phyloP scores from a whole-genome alignment of 2,113 vertebrate species.

The Fulica atra region DNA sequence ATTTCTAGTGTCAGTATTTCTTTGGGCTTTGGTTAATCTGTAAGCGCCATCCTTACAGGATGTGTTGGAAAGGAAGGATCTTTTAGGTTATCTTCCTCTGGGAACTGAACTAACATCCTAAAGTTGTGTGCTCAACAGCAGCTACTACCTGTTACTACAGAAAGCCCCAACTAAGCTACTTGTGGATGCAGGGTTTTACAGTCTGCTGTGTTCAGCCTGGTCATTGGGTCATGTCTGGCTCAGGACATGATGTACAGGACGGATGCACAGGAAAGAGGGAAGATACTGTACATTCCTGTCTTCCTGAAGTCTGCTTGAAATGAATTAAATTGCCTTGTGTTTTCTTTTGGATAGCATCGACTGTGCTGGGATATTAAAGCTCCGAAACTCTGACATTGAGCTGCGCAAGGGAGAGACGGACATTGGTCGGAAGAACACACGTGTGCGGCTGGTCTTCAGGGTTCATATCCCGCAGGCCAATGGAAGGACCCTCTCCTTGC shows the following conservation, averaged over 20 bases:
- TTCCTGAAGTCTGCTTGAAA: not conserved
- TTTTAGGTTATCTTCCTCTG: not conserved
- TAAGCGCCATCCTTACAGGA: not conserved
- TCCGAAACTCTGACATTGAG: constrained; percentile 94
- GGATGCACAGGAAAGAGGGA: not conserved
- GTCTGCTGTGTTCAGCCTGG: not conserved
- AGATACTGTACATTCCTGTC: rapidly evolving
- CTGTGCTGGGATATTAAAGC: constrained; percentile 93
- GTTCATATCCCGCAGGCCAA: constrained; percentile 91
- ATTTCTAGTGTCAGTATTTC: not conserved
- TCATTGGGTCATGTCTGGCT: not conserved
- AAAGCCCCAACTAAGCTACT: not conserved
- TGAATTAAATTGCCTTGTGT: not conserved
- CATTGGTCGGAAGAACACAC: constrained; percentile 94
- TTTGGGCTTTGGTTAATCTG: not conserved
- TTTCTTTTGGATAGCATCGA: constrained; percentile 82
- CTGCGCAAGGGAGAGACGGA: constrained; percentile 95
- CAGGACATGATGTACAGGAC: not conserved
- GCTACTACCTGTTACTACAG: not conserved
- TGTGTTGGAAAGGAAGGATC: not conserved
- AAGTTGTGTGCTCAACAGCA: not conserved
- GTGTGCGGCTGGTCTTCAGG: constrained; percentile 91
- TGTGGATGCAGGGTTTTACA: not conserved
- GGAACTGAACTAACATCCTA: not conserved
- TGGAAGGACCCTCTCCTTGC: constrained; percentile 88